Percentiles rank a stretch among this genome's conserved stretches.
Conservation (phyloP, 1,140 invertebrate genomes). For the Zelostemma sp. region DNA sequence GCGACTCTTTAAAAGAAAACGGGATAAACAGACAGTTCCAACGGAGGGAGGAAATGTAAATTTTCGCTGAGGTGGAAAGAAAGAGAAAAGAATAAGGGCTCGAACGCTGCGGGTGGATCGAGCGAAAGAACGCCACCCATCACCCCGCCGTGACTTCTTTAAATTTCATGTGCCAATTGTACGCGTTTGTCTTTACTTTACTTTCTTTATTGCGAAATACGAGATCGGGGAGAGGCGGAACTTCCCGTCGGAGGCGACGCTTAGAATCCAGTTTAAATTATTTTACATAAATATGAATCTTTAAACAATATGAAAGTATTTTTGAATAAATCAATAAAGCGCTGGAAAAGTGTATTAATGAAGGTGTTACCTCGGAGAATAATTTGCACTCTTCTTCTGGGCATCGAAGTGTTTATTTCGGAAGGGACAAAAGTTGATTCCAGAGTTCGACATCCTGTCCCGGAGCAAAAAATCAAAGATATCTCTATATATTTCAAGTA, state of each 20-base stretch:
- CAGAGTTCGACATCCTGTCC: not conserved
- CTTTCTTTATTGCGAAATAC: slow-evolving; percentile 53
- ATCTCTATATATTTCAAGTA: not conserved
- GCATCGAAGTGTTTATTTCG: not conserved
- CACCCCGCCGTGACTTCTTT: slow-evolving; percentile 59
- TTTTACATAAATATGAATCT: slow-evolving; percentile 50
- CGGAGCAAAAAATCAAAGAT: slow-evolving; percentile 6
- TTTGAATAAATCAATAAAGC: slow-evolving; percentile 40
- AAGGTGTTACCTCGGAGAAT: slow-evolving; percentile 6
- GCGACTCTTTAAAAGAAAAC: slow-evolving; percentile 67
- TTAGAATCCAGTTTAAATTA: slow-evolving; percentile 41
- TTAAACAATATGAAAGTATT: slow-evolving; percentile 26
- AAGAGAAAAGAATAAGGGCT: slow-evolving; percentile 70
- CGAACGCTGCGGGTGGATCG: slow-evolving; percentile 64
- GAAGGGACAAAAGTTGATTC: not conserved
- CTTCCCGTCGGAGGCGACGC: slow-evolving; percentile 2
- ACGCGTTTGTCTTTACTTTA: slow-evolving; percentile 65
- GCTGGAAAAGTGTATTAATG: slow-evolving; percentile 1
- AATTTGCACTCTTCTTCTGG: not conserved
- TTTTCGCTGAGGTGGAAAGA: slow-evolving; percentile 69
- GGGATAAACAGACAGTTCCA: slow-evolving; percentile 70
- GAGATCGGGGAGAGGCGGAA: slow-evolving; percentile 11
- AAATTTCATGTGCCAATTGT: slow-evolving; percentile 71
- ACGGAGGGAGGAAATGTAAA: slow-evolving; percentile 69
- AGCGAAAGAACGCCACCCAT: slow-evolving; percentile 57